Percentiles rank a stretch among this genome's conserved stretches.
Conservation (phyloP, 2,888 invertebrate species). For the Scaptomyza flava region DNA sequence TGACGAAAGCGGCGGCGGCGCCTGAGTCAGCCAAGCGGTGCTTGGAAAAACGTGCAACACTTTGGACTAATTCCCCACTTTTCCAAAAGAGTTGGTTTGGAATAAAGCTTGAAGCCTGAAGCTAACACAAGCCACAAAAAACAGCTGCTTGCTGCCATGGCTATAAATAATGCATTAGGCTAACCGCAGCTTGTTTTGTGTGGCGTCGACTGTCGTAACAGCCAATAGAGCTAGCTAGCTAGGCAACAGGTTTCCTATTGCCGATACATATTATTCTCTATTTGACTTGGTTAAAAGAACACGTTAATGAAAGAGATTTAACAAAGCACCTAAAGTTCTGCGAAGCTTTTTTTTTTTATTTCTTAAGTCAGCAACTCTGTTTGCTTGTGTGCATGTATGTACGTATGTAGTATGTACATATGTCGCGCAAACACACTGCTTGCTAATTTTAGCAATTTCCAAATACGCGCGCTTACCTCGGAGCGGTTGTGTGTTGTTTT, state of each 20-base stretch:
- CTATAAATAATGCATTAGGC: slow-evolving; percentile 68
- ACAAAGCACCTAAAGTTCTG: slow-evolving; percentile 6
- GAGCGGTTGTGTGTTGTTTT: background rate
- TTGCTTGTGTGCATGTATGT: background rate
- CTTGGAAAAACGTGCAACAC: slow-evolving; percentile 65
- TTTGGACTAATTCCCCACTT: slow-evolving; percentile 64
- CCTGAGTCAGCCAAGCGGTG: slow-evolving; percentile 50
- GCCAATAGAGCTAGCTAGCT: slow-evolving; percentile 7
- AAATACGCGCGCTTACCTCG: slow-evolving; percentile 24
- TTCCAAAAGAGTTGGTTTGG: slow-evolving; percentile 35
- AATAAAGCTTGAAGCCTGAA: slow-evolving; percentile 20
- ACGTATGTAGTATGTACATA: too few species aligned
- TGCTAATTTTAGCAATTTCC: slow-evolving; percentile 22
- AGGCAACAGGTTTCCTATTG: slow-evolving; percentile 56
- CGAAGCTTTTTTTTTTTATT: background rate
- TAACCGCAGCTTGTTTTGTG: slow-evolving; percentile 55
- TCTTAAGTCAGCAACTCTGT: slow-evolving; percentile 1
- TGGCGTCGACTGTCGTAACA: slow-evolving; percentile 48
- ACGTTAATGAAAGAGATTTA: background rate
- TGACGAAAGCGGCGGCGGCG: slow-evolving; percentile 52
- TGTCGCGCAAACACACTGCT: slow-evolving; percentile 22
- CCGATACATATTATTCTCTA: slow-evolving; percentile 14
- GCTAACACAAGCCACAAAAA: slow-evolving; percentile 9
- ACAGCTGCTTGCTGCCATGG: slow-evolving; percentile 27
- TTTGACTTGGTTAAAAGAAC: slow-evolving; percentile 35